Base-by-base conservation (phyloP, 2,888 invertebrate species). In the Eupsilia transversa region DNA sequence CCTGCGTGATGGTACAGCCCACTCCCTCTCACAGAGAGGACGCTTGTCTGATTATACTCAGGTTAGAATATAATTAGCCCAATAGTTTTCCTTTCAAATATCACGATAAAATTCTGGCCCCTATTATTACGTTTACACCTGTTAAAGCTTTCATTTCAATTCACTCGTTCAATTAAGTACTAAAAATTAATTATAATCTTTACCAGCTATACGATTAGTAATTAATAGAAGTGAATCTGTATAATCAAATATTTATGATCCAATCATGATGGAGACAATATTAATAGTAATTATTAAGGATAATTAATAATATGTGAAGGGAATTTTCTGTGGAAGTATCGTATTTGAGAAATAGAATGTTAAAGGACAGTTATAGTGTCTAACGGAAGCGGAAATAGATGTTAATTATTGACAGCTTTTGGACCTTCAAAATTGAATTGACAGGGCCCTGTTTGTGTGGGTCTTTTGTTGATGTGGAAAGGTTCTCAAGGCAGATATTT, bases 371-470 rank as follows among this genome's bases (percentile, higher is more conserved):
- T 63, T 56, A 79, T 52, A 35, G 35, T 33, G 0, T 43, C 23
- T 10, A 61, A 20, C 74, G 63, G 77, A 77, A 80, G 74, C 80
- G 80, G 80, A 77, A 80, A 71, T 79, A 9, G n/a, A 38, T 46
- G 3, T 9, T 17, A 33, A 52, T 52, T 46, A 46, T 60, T 38
- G 60, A 71, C 59, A 71, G 43, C 0, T 38, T 4, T 33, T 14
- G 38, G 5, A 71, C 79, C 79, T 76, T 54, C 59, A 12, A 46
- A 52, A 46, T 38, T 35, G 2, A 54, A 46, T 35, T 60, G 79
- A 79, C 79, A 46, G 27, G 35, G 59, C 5, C 17, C 43, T 2
- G n/a, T 59, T 52, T 70, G 70, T 41, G 70, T 69, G 30, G 70
- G 70, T 30, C 30, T 70, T 69, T 69, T n/a, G n/a, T 35, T 20